Conservation (phyloP, 2,113 vertebrate species). For the Chiloscyllium plagiosum region DNA sequence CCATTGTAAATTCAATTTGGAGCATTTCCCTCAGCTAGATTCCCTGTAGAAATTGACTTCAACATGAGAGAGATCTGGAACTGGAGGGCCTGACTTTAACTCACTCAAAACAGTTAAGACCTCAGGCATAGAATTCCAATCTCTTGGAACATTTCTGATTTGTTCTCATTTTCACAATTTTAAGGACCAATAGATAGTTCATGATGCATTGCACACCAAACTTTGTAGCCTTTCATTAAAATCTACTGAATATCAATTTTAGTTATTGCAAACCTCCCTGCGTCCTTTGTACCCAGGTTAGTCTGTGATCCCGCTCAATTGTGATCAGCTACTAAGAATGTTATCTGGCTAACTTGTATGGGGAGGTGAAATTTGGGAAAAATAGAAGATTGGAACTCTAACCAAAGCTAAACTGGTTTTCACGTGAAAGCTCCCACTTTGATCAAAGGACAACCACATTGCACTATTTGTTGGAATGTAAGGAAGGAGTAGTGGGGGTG, state of each 20-base stretch:
- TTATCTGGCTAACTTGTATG: neutral
- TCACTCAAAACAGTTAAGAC: too few species aligned
- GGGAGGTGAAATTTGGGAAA: neutral
- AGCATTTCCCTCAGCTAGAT: neutral
- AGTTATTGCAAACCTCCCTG: neutral
- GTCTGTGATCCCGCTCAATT: neutral
- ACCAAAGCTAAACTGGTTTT: neutral
- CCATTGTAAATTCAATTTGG: neutral
- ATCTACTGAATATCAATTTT: neutral
- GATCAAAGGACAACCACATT: neutral
- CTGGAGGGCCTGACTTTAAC: too few species aligned
- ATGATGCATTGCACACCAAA: neutral
- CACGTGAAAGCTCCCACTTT: slow-evolving; percentile 6
- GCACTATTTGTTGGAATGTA: slow-evolving; percentile 14
- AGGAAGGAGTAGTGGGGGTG: neutral
- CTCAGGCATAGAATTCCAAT: neutral
- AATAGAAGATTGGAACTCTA: neutral
- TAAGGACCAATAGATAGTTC: neutral
- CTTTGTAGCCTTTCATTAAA: neutral
- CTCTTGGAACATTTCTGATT: neutral
- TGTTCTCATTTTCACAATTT: too few species aligned
- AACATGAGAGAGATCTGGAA: neutral
- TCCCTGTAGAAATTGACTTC: neutral
- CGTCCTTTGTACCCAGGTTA: neutral
- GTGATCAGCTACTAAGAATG: neutral